Base-by-base conservation (phyloP, 2,888 invertebrate genomes). In the Ichneumoninae sp. region DNA sequence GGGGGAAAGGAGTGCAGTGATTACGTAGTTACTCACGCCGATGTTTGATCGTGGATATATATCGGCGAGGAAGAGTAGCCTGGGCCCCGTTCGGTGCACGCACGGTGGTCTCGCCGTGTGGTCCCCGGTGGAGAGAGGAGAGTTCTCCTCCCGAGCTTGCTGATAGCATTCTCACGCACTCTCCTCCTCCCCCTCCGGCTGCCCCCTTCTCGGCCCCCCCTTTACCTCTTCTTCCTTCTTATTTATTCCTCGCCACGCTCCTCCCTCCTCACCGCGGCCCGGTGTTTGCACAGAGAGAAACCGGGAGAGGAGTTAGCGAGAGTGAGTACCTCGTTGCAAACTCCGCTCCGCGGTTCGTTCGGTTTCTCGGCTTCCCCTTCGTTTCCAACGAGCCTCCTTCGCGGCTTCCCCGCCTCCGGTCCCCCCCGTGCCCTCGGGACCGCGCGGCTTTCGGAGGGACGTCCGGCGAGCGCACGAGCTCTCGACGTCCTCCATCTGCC, bases 61-160 rank as follows among this genome's bases (percentile, higher is more conserved):
- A 90, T 91, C 89, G 89, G 89, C 88, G 89, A 88, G 87, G 88
- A 89, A 85, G 89, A 83, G 88, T 63, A 79, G 83, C 79, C 75
- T 52, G 16, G 74, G 83, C 63, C 26, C 60, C 76, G 81, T 83
- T 79, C 83, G 85, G 71, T 83, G 78, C 88, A 91, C 91, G 91
- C 92, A 92, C 91, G 92, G 92, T 92, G 92, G 92, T 92, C 92
- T 91, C 92, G 89, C 92, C 90, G 93, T 93, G 93, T 93, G 93
- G 93, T 93, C 93, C 91, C 68, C 84, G 73, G 71, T 83, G 74
- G 75, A 54, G 77, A 76, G 85, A 76, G 70, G 80, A 80, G 52
- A 60, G 50, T 50, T 87, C 83, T 86, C 79, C 81, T 87, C 81
- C 81, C 77, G 82, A 63, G 36, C 81, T 82, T 66, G 76, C 84